Base-by-base conservation (phyloP, 2,888 invertebrate species). In the Andrena dorsata region DNA sequence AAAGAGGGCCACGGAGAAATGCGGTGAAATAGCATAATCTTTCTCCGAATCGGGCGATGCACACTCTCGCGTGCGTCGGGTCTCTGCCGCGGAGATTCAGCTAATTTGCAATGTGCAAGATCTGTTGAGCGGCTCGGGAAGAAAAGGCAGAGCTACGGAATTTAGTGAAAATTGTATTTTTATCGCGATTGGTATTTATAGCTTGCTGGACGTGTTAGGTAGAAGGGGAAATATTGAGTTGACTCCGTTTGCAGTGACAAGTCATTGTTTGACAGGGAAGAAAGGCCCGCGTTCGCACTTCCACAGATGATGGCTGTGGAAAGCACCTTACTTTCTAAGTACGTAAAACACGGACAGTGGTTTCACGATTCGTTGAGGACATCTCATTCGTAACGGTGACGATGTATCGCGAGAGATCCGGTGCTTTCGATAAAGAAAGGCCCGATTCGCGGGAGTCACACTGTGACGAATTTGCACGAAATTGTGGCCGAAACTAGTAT, bases 291-390 rank as follows among this genome's bases (percentile, higher is more conserved):
- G 49, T 76, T 70, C 49, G n/a, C 71, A 71, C 58, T 72, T 73
- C 41, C 32, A 71, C 53, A 53, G 65, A 64, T 41, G 71, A 73
- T 61, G 65, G 64, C 70, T 30, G 68, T 88, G 90, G 90, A 91
- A 91, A 91, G 90, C 89, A 89, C 88, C 87, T 86, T 83, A 87
- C 91, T 91, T 91, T 91, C 91, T 90, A 89, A 83, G 82, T 53
- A 63, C 75, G 80, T 76, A 83, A 88, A 88, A 87, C 86, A 84
- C 76, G 82, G 79, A 80, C 82, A 58, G 76, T 47, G 81, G 84
- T 89, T 89, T 89, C 88, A 88, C 86, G 83, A 84, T 85, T 82
- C 80, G 82, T 73, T 82, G 74, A 76, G 77, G 80, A 64, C 78
- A 82, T 82, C 78, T 84, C 78, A 64, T 78, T 82, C 87, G 80